These are phyloP conservation scores for Eupithecia centaureata DNA, from an alignment of 2,888 invertebrate species.

Conservation along the genomic window DNA sequence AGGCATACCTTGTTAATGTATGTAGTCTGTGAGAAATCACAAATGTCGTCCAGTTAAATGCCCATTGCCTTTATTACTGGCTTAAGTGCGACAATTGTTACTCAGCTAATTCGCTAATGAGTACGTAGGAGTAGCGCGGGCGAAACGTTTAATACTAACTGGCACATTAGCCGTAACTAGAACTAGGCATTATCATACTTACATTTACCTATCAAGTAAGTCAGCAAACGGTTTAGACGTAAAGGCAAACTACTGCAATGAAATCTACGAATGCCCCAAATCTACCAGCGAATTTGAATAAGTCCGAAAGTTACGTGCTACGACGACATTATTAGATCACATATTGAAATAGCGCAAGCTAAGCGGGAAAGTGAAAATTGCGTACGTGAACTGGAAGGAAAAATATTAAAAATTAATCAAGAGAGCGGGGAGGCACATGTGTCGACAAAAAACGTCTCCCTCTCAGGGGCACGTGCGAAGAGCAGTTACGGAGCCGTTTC, in stretches of 20 bases:
- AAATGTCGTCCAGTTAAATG: constrained; percentile 55
- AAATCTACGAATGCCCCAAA: constrained; percentile 21
- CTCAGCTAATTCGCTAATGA: constrained; percentile 82
- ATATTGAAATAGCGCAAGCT: constrained; percentile 58
- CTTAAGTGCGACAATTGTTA: constrained; percentile 76
- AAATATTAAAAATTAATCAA: constrained; percentile 85
- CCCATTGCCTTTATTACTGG: constrained; percentile 72
- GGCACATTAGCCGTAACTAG: constrained; percentile 68
- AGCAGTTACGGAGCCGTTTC: constrained; percentile 76
- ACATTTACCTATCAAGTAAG: constrained; percentile 6
- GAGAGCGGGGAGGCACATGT: constrained; percentile 76
- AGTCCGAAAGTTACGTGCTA: constrained; percentile 36
- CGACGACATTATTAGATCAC: constrained; percentile 36
- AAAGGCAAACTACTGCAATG: constrained; percentile 4
- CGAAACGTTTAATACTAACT: constrained; percentile 73
- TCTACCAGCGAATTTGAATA: constrained; percentile 30
- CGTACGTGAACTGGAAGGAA: constrained; percentile 83
- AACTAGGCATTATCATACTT: constrained; percentile 49
- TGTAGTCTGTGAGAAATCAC: constrained; percentile 34
- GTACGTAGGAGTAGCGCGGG: constrained; percentile 82
- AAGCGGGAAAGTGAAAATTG: constrained; percentile 82
- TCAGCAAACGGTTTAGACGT: constrained; percentile 6
- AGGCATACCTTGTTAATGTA: constrained; percentile 9
- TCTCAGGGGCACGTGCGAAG: constrained; percentile 77
- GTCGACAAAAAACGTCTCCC: constrained; percentile 82